Evolutionary conservation across 1,140 invertebrate genomes (phyloP).

Genomic region (Eufriesea mexicana): DNA sequence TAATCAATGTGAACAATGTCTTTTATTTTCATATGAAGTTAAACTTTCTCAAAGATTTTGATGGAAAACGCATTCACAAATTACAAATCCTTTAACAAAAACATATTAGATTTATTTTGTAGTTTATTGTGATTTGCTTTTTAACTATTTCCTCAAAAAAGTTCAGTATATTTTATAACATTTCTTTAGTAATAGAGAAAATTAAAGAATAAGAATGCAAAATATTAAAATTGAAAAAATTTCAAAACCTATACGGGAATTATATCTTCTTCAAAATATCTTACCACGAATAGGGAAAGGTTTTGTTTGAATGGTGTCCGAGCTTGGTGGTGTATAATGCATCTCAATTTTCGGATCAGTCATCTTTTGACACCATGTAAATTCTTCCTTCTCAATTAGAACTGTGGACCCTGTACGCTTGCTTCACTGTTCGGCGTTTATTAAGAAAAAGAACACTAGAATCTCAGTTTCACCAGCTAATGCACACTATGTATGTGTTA

Average conservation of each 20-base stretch:
- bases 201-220: neutral
- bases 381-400: neutral
- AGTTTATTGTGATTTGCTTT: neutral
- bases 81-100: neutral
- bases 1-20: neutral
- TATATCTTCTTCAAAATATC: constrained; percentile 37
- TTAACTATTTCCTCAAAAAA: neutral
- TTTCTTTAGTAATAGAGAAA: neutral
- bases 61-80: neutral
- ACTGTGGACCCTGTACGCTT: no score
- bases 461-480: neutral
- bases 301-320: constrained; percentile 92
- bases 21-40: neutral
- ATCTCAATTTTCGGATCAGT: constrained; percentile 75
- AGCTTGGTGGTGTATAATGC: constrained; percentile 85
- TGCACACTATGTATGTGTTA: constrained; percentile 15
- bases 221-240: neutral
- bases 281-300: constrained; percentile 92
- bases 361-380: constrained; percentile 62
- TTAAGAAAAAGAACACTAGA: neutral
- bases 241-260: neutral
- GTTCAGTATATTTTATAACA: neutral
- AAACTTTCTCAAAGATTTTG: neutral
- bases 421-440: neutral
- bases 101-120: neutral